phyloP scores from a whole-genome alignment of 2,888 invertebrate species.

The Fabriciana adippe region DNA sequence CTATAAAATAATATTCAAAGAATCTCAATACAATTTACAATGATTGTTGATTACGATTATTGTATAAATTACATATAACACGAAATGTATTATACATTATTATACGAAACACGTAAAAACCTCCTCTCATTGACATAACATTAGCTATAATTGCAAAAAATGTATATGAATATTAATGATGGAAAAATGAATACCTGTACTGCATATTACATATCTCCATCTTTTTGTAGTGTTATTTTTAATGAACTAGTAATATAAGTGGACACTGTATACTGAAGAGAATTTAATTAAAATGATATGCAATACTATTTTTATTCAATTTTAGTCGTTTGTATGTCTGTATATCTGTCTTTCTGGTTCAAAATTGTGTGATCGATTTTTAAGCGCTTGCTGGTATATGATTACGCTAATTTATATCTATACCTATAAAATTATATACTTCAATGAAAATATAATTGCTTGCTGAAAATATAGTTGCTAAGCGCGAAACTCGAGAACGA shows the following conservation, averaged over 20 bases:
- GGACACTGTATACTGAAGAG: slow-evolving; percentile 4
- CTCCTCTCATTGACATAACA: slow-evolving; percentile 34
- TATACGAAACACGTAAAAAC: slow-evolving; percentile 29
- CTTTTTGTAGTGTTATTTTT: slow-evolving; percentile 28
- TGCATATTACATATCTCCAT: slow-evolving; percentile 33
- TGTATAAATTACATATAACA: neutral
- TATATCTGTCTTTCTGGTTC: too few relatives aligned
- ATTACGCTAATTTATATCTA: too few relatives aligned
- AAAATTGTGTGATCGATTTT: too few relatives aligned
- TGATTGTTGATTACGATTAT: neutral
- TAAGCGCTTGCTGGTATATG: too few relatives aligned
- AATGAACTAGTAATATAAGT: slow-evolving; percentile 29
- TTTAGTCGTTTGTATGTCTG: too few relatives aligned
- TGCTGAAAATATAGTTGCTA: too few relatives aligned
- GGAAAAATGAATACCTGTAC: slow-evolving; percentile 35
- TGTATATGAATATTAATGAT: slow-evolving; percentile 36
- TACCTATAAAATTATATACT: too few relatives aligned
- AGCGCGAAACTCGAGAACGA: too few relatives aligned
- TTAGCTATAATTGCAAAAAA: slow-evolving; percentile 38
- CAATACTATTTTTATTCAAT: neutral
- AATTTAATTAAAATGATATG: slow-evolving; percentile 1
- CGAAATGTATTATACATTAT: slow-evolving; percentile 29
- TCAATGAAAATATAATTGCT: too few relatives aligned
- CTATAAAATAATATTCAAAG: neutral
- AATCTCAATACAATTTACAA: slow-evolving; percentile 13